Evolutionary conservation across 2,888 invertebrate species (phyloP).

Genomic region (Drosophila putrida): DNA sequence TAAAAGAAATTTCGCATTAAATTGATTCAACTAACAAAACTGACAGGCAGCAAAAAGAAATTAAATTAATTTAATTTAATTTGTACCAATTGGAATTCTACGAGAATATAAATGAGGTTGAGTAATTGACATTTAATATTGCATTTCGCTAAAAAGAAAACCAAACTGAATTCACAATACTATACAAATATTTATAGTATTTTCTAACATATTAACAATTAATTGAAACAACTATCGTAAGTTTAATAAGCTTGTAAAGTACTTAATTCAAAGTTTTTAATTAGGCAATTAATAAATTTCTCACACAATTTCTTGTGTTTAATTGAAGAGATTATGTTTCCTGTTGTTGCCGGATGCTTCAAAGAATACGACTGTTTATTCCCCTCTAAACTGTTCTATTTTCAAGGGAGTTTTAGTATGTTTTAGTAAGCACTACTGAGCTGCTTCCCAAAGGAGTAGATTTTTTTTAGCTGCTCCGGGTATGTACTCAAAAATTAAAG

Average conservation of each 20-base stretch:
- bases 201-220: not conserved
- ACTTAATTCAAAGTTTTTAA: not conserved
- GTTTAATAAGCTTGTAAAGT: not conserved
- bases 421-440: too few species aligned
- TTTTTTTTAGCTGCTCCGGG: too few species aligned
- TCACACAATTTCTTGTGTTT: too few species aligned
- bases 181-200: not conserved
- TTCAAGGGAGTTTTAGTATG: too few species aligned
- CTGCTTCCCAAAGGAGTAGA: too few species aligned
- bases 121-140: slow-evolving; percentile 44
- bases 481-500: too few species aligned
- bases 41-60: slow-evolving; percentile 11
- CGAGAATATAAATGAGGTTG: slow-evolving; percentile 24
- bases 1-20: slow-evolving; percentile 55
- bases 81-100: slow-evolving; percentile 59
- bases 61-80: slow-evolving; percentile 60
- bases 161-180: slow-evolving; percentile 2
- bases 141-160: slow-evolving; percentile 31
- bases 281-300: too few species aligned
- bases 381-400: too few species aligned
- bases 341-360: too few species aligned
- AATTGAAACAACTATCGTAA: not conserved
- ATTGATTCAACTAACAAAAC: slow-evolving; percentile 73
- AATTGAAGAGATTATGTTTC: too few species aligned
- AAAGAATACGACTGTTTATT: too few species aligned